Evolutionary conservation across 2,113 vertebrate species (phyloP).

Genomic region (Pogonocichla stellata): DNA sequence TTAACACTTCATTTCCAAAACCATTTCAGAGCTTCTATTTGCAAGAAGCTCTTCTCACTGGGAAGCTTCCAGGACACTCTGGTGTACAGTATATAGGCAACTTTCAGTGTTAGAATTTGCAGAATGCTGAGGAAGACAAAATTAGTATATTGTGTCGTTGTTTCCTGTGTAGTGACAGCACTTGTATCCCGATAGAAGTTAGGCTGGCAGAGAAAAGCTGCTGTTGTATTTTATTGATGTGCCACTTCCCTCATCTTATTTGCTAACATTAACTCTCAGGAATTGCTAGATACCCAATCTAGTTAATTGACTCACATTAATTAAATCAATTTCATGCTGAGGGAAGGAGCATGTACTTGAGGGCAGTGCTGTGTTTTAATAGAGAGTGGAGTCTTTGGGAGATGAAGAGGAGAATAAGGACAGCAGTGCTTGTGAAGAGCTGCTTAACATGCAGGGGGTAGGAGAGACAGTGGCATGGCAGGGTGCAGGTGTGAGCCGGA

Average conservation of each 20-base stretch:
- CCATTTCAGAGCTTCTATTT: not conserved
- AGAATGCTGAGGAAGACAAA: not conserved
- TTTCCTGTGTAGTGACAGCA: not conserved
- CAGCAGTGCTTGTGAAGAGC: not conserved
- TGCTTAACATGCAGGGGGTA: not conserved
- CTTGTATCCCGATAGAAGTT: not conserved
- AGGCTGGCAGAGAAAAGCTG: not conserved
- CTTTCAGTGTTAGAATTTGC: not conserved
- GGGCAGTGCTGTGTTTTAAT: not conserved
- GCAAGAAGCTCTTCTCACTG: not conserved
- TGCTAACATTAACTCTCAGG: not conserved
- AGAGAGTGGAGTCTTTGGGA: not conserved
- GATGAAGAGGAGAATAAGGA: not conserved
- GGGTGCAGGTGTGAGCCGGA: accelerated
- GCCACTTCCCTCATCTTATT: not conserved
- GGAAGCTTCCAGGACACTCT: not conserved
- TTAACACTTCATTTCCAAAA: conserved; percentile 7
- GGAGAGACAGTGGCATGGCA: not conserved
- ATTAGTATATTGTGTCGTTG: not conserved
- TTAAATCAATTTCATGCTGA: not conserved
- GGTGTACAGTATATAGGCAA: not conserved
- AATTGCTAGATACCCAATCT: not conserved
- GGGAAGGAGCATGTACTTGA: not conserved
- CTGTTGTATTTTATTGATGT: not conserved
- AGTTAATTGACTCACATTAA: conserved; percentile 27